A percentile compares a stretch with the other conserved stretches of the same genome.
Conservation (phyloP, 2,113 vertebrate genomes). For the Psilopsiagon aurifrons region DNA sequence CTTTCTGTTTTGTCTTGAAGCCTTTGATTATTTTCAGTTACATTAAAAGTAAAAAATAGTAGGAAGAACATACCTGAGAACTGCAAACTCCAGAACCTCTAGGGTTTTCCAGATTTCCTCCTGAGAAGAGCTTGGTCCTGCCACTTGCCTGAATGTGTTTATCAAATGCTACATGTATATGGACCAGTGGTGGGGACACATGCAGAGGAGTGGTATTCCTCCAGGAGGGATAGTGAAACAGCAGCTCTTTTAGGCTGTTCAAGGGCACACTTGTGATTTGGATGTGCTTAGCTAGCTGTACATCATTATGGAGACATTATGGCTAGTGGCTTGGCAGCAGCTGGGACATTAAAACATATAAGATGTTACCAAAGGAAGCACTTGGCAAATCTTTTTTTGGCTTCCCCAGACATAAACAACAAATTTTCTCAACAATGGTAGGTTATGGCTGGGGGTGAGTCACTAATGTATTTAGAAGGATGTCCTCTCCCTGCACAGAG, state of each 20-base stretch:
- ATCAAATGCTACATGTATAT: not conserved
- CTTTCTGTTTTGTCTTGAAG: not conserved
- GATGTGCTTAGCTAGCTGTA: not conserved
- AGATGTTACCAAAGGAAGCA: conserved; percentile 35
- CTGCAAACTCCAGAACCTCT: not conserved
- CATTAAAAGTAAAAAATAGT: not conserved
- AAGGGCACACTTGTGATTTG: not conserved
- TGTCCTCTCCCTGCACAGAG: not conserved
- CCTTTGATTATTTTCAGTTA: not conserved
- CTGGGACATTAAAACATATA: not conserved
- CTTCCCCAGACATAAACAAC: not conserved
- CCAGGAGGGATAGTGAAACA: not conserved
- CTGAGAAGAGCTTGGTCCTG: not conserved
- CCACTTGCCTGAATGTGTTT: not conserved
- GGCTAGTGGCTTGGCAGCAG: not conserved
- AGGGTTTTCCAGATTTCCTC: not conserved
- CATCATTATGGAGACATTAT: not conserved
- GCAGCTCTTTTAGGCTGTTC: not conserved
- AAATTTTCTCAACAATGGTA: not conserved
- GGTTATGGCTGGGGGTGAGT: not conserved
- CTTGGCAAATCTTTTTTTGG: not conserved
- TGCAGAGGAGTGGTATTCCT: not conserved
- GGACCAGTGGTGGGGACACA: not conserved
- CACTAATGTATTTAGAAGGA: not conserved
- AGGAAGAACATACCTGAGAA: not conserved